Base-by-base conservation (phyloP, 2,113 vertebrate genomes). In the Daphoenositta chrysoptera region DNA sequence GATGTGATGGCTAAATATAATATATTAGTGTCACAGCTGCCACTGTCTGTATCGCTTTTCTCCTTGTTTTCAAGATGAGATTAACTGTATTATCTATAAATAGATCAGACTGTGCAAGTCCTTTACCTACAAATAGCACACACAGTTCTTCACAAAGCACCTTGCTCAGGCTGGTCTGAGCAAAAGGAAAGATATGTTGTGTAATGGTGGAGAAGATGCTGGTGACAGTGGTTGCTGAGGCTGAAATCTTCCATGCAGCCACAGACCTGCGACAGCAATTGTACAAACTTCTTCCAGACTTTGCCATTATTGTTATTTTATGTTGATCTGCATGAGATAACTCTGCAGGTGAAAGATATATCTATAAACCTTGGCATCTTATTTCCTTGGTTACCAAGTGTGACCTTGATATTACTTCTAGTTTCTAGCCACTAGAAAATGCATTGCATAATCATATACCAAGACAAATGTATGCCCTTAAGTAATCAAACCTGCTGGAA, bases 61-160 rank as follows among this genome's bases (percentile, higher is more conserved):
- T 84, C 45, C 72, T 86, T 73, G 56, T 83, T 97, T 94, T 94
- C 10, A 2, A 93, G 54, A 60, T 76, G 33, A 72, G 70, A 84
- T 87, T 94, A 79, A 66, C 73, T 81, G 50, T 54, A 73, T 92
- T 80, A 65, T 40, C 79, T 94, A 91, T 77, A 95, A 94, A 95
- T 68, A 94, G 88, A 95, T 65, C 81, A 61, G 83, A 79, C 37
- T 37, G 26, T 58, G 89, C 48, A 81, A 75, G 70, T 85, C 58
- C 40, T 72, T 85, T 94, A 57, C 76, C 68, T 90, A 61, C 56
- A 86, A 95, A 66, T 27, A 84, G 56, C 51, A 66, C 42, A 68
- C 26, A 20, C 15, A 35, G 3, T 17, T 92, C 86, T 89, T 65
- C 35, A 68, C 58, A 91, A 44, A 89, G 30, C 44, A 78, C 60